phyloP scores from a whole-genome alignment of 2,113 vertebrate species.

The Oryzias curvinotus region DNA sequence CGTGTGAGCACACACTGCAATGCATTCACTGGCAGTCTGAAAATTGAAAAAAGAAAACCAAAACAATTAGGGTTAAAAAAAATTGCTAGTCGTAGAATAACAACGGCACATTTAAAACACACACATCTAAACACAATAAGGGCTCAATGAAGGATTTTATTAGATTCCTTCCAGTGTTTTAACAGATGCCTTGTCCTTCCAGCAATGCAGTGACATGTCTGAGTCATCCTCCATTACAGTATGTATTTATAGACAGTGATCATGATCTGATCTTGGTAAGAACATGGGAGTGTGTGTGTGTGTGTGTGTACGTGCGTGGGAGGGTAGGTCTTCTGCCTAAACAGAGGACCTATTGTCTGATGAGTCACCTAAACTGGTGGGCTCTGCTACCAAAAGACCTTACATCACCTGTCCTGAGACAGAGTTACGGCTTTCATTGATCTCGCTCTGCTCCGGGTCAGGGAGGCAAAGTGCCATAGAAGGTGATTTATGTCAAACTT shows the following conservation, averaged over 20 bases:
- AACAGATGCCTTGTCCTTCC: slow-evolving; percentile 37
- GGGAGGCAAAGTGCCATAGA: slow-evolving; percentile 16
- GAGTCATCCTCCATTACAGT: slow-evolving; percentile 68
- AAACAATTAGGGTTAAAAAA: background rate
- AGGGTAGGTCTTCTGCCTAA: slow-evolving; percentile 39
- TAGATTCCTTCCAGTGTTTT: slow-evolving; percentile 33
- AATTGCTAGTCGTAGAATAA: background rate
- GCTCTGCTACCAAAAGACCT: slow-evolving; percentile 36
- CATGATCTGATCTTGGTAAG: slow-evolving; percentile 47
- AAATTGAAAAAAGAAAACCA: background rate
- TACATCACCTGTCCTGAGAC: slow-evolving; percentile 60
- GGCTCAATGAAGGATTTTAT: slow-evolving; percentile 4
- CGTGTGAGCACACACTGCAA: slow-evolving; percentile 8
- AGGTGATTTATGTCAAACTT: slow-evolving; percentile 26
- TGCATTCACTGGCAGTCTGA: background rate
- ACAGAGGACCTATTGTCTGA: slow-evolving; percentile 36
- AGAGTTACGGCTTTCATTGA: slow-evolving; percentile 53
- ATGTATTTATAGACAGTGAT: slow-evolving; percentile 65
- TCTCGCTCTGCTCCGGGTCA: slow-evolving; percentile 47
- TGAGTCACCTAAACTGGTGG: slow-evolving; percentile 60
- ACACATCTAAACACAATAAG: slow-evolving; percentile 3
- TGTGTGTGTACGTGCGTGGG: slow-evolving; percentile 14
- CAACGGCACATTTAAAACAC: background rate
- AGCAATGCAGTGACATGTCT: slow-evolving; percentile 50
- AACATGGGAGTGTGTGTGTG: slow-evolving; percentile 2